Percentiles rank a stretch among this genome's conserved stretches.
Evolutionary conservation across 2,113 vertebrate genomes (phyloP).

Genomic region (Corythaixoides concolor): DNA sequence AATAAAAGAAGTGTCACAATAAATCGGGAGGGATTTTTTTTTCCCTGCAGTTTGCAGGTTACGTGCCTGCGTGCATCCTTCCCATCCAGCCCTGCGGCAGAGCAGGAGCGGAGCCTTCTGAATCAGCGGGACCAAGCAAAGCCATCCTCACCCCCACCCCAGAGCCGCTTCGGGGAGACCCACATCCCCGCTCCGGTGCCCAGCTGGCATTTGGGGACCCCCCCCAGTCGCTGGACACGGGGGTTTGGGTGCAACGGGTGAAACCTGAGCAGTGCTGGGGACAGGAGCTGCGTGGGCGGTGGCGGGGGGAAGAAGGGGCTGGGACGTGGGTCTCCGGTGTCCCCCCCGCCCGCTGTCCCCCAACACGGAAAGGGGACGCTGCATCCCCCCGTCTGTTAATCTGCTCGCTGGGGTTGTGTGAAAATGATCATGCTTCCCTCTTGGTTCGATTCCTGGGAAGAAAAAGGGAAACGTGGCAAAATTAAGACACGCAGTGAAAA

Average conservation of each 20-base stretch:
- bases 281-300: neutral
- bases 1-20: no score
- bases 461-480: neutral
- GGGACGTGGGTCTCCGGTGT: neutral
- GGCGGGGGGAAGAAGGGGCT: neutral
- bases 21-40: neutral
- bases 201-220: neutral
- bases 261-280: neutral
- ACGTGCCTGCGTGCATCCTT: accelerated
- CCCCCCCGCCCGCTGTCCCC: neutral
- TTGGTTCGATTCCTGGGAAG: neutral
- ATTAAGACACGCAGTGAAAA: neutral
- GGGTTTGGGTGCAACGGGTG: neutral
- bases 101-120: neutral
- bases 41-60: neutral
- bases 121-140: accelerated
- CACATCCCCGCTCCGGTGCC: accelerated
- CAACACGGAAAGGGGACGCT: neutral
- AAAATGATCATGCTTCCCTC: neutral
- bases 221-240: accelerated
- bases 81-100: accelerated
- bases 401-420: neutral
- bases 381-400: neutral
- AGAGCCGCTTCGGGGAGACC: neutral
- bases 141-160: neutral